These are phyloP conservation scores for Rhopalosiphum maidis DNA, from an alignment of 1,140 invertebrate species.

Conservation along the genomic window DNA sequence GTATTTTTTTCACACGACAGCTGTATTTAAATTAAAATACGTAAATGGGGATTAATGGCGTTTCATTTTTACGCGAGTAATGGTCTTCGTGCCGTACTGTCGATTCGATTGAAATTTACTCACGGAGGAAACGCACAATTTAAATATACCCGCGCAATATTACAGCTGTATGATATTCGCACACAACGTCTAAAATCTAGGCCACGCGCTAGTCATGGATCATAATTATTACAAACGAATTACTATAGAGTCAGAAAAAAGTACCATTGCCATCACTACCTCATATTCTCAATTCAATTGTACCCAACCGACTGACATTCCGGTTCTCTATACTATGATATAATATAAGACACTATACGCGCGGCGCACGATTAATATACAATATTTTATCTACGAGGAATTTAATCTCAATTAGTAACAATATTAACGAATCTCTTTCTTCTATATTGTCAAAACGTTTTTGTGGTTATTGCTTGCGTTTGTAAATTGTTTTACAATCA, in stretches of 20 bases:
- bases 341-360: not conserved
- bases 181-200: conserved; percentile 4
- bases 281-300: not conserved
- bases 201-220: not conserved
- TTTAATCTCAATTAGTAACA: not conserved
- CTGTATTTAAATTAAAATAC: conserved; percentile 37
- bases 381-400: not conserved
- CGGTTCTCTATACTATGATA: not conserved
- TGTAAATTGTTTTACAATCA: not conserved
- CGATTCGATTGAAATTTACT: conserved; percentile 42
- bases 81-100: not conserved
- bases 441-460: not conserved
- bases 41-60: conserved; percentile 35
- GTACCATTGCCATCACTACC: not conserved
- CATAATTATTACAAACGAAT: conserved; percentile 27
- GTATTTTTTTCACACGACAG: conserved; percentile 19
- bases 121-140: conserved; percentile 31
- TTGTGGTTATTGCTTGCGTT: not conserved
- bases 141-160: not conserved
- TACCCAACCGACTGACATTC: not conserved
- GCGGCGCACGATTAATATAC: not conserved
- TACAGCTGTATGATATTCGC: not conserved
- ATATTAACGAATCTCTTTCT: not conserved
- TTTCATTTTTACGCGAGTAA: conserved; percentile 6
- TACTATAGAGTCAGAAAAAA: not conserved